Base-by-base conservation (phyloP, 2,797 vertebrate genomes). In the Capromys pilorides region DNA sequence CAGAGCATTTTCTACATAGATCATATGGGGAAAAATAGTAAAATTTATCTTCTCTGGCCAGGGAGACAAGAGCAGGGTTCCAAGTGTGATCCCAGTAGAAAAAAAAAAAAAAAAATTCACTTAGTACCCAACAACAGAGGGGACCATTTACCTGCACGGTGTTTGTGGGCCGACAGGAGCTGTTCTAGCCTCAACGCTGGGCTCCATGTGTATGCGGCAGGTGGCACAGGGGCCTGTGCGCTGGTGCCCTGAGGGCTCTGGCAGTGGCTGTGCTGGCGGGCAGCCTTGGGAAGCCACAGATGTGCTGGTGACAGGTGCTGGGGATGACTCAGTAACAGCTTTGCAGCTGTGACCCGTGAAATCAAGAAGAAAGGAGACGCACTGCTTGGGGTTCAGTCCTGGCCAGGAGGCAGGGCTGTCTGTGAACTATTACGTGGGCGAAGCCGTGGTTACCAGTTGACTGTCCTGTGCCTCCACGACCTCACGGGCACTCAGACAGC, bases 281-380 rank as follows among this genome's bases (percentile, higher is more conserved):
- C 2, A 67, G 7, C 26, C 41, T 57, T 5, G 28, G 71, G 28
- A 87, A 81, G 19, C 41, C 41, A 77, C 39, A 26, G 26, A 64
- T 26, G 4, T 7, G 18, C 5, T 9, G 39, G 19, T 45, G 36
- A 31, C 31, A 92, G 28, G 26, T n/a, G 2, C 16, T 28, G 13
- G 90, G 89, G 16, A 12, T 75, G 59, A 75, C 41, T n/a, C 12
- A 71, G 36, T 28, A n/a, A 33, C 2, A 33, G 22, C 1, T 4
- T 13, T 1, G 6, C 0, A 31, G 39, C 11, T 9, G 5, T 26
- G 9, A 36, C 5, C 19, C 31, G 3, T 22, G n/a, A 66, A 61
- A 61, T 57, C 39, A 24, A 86, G 16, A n/a, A 54, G 33, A 80
- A 77, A 45, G 12, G 45, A 81, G 7, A 16, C 3, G 19, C 36